phyloP scores from a whole-genome alignment of 2,888 invertebrate species.

The Macrosoma leucophasiata region DNA sequence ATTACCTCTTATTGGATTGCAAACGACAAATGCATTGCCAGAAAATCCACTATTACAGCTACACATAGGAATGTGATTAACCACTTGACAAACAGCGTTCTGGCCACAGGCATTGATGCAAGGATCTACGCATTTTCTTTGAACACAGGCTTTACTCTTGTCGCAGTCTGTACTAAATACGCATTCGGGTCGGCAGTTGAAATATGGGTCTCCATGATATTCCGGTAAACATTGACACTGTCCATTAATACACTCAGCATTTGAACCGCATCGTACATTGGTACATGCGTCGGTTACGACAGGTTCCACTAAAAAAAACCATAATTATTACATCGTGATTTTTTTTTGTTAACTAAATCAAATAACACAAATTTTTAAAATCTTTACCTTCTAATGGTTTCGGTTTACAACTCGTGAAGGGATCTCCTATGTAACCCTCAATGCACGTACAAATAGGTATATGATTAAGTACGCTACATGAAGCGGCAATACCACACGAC shows the following conservation, averaged over 20 bases:
- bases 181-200: slow-evolving; percentile 86
- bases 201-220: slow-evolving; percentile 84
- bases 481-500: slow-evolving; percentile 80
- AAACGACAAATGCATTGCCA: slow-evolving; percentile 73
- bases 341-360: not conserved
- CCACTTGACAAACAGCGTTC: slow-evolving; percentile 75
- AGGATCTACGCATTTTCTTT: slow-evolving; percentile 84
- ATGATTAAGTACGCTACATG: slow-evolving; percentile 81
- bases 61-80: slow-evolving; percentile 82
- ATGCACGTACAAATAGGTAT: slow-evolving; percentile 85
- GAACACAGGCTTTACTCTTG: slow-evolving; percentile 80
- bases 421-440: slow-evolving; percentile 83
- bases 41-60: slow-evolving; percentile 78
- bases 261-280: slow-evolving; percentile 81
- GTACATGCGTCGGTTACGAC: slow-evolving; percentile 77
- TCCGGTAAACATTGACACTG: slow-evolving; percentile 83
- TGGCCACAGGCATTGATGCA: slow-evolving; percentile 83
- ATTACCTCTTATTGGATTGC: slow-evolving; percentile 76
- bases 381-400: slow-evolving; percentile 71
- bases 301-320: slow-evolving; percentile 42
- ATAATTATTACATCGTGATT: slow-evolving; percentile 4
- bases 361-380: slow-evolving; percentile 1
- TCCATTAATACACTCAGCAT: slow-evolving; percentile 79
- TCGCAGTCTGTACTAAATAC: slow-evolving; percentile 84
- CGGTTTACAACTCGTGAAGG: slow-evolving; percentile 77